Base-by-base conservation (phyloP, 1,140 invertebrate species). In the Drosophila parabipectinata region DNA sequence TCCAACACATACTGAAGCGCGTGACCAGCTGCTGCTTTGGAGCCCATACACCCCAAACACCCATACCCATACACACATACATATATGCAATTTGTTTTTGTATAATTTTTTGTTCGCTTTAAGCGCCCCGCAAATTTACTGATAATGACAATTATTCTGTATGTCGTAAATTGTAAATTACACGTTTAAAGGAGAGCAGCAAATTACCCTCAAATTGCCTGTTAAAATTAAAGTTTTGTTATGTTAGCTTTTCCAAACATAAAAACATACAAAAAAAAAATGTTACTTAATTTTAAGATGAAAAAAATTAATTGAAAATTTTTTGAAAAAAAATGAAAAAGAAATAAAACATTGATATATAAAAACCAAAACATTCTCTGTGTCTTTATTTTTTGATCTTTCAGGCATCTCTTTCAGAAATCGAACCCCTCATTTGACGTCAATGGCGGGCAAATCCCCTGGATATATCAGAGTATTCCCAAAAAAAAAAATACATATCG, bases 211-310 rank as follows among this genome's bases (percentile, higher is more conserved):
- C 55, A 71, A 83, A 64, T 83, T 83, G 75, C 69, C 61, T 61
- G 45, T 68, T 60, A 61, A 72, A 76, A 51, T 88, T 88, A 88
- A 88, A 88, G 83, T 88, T 79, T 88, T 88, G 84, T 88, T 88
- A 88, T 88, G 83, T 71, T 88, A 88, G 83, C 83, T 88, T 88
- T 88, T 83, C 72, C 47, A 47, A 28, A 44, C 48, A 18, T 14
- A 54, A 37, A 52, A 30, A 15, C 0, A 66, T 21, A 67, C 24
- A 41, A 7, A 53, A 34, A 15, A 52, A 60, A 85, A 75, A 58
- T 89, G 79, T 89, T 78, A 72, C 62, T 72, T 89, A 88, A 79
- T 82, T 72, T 79, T 87, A 87, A 88, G 78, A 2, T 24, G 15
- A 4, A 37, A 60, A 77, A 68, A 77, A 62, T 88, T 62, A 88